Evolutionary conservation across 2,797 vertebrate genomes (phyloP).

Genomic region (Hydrophis major): DNA sequence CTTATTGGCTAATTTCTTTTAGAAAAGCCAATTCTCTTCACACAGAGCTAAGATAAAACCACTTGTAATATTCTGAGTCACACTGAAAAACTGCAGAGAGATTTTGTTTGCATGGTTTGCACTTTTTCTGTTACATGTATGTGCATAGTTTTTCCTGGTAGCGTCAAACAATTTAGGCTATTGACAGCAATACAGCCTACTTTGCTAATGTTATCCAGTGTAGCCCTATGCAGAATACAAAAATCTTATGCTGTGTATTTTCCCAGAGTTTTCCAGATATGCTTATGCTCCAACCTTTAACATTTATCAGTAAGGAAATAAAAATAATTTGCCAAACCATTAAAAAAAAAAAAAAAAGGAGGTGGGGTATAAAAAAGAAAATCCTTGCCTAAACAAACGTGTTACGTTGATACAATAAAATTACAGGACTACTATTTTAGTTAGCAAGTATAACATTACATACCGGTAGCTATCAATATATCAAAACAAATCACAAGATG

Average conservation of each 20-base stretch:
- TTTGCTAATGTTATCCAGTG: background rate
- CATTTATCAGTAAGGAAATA: background rate
- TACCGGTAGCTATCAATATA: background rate
- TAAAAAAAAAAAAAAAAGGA: background rate
- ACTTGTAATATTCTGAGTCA: background rate
- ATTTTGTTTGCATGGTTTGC: background rate
- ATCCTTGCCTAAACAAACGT: background rate
- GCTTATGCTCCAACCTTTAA: background rate
- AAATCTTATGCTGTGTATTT: background rate
- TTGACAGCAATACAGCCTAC: background rate
- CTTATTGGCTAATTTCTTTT: background rate
- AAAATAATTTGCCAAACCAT: background rate
- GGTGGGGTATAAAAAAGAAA: background rate
- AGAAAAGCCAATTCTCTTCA: background rate
- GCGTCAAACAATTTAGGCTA: background rate
- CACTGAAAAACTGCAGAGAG: background rate
- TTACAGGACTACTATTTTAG: background rate
- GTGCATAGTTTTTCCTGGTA: background rate
- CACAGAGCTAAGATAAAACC: background rate
- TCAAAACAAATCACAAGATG: background rate
- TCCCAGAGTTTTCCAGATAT: background rate
- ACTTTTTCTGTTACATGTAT: background rate
- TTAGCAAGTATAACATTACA: background rate
- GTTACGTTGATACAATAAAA: background rate
- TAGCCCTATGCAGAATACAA: background rate